A percentile compares a stretch with the other conserved stretches of the same genome.
phyloP scores from a whole-genome alignment of 2,797 vertebrate genomes.

The Scyliorhinus canicula region DNA sequence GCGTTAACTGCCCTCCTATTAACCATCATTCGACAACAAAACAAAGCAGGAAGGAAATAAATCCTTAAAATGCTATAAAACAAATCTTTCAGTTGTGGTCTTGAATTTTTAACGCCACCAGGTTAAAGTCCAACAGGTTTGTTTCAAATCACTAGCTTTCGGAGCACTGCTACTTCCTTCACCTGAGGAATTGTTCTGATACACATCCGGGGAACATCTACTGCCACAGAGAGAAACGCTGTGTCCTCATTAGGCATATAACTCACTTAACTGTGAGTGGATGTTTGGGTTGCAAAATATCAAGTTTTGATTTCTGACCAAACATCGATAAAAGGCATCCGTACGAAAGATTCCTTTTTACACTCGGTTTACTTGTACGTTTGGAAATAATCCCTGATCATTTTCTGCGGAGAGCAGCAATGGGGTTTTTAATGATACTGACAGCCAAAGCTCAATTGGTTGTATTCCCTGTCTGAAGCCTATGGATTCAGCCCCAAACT shows the following conservation, averaged over 20 bases:
- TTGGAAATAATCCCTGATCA: neutral
- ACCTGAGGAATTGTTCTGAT: no score
- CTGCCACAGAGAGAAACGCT: no score
- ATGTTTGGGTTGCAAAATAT: neutral
- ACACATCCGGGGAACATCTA: neutral
- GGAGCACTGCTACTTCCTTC: no score
- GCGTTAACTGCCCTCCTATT: neutral
- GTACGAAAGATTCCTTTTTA: neutral
- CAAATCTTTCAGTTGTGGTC: neutral
- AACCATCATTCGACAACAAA: neutral
- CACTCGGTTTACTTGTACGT: neutral
- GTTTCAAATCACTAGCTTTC: no score
- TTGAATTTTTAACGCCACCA: constrained; percentile 5
- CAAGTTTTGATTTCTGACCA: neutral
- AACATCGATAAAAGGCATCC: neutral
- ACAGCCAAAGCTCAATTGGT: neutral
- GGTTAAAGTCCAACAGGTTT: no score
- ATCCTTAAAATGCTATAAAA: neutral
- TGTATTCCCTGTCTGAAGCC: neutral
- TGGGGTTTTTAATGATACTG: neutral
- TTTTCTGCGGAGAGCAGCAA: neutral
- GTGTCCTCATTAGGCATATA: neutral
- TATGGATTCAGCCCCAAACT: neutral
- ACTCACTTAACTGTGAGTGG: neutral
- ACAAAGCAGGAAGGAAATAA: neutral